phyloP scores from a whole-genome alignment of 2,888 invertebrate genomes.

The Crematogaster levior region DNA sequence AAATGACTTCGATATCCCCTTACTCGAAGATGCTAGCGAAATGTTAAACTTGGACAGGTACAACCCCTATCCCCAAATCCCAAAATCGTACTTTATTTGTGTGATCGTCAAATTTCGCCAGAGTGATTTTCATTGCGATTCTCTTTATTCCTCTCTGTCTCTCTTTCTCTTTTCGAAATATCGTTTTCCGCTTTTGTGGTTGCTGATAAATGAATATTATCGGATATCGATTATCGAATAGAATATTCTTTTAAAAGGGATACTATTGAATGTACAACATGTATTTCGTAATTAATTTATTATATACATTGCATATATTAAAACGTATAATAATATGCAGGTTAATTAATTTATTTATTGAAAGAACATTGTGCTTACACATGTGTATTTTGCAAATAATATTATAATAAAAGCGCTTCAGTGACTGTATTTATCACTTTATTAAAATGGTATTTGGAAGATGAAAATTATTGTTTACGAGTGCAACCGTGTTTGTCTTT shows the following conservation, averaged over 20 bases:
- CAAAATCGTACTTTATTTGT: background rate
- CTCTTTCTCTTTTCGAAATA: background rate
- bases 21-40: background rate
- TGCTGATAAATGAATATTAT: slow-evolving; percentile 6
- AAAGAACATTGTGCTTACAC: background rate
- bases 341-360: slow-evolving; percentile 23
- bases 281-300: slow-evolving; percentile 1
- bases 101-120: background rate
- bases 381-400: background rate
- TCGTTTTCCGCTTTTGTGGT: background rate
- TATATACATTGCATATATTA: too few relatives aligned
- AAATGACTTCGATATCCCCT: background rate
- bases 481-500: background rate
- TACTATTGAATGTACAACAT: background rate
- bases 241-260: background rate
- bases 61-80: too few relatives aligned
- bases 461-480: background rate
- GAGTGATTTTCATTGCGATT: background rate
- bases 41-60: slow-evolving; percentile 9
- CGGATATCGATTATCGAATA: slow-evolving; percentile 1
- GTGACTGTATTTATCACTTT: background rate
- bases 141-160: background rate
- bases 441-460: slow-evolving; percentile 1
- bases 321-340: background rate
- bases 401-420: too few relatives aligned